A percentile compares a stretch with the other conserved stretches of the same genome.
These are phyloP conservation scores for Cyprinodon brontotheroides DNA, from an alignment of 2,113 vertebrate genomes.

Conservation along the genomic window DNA sequence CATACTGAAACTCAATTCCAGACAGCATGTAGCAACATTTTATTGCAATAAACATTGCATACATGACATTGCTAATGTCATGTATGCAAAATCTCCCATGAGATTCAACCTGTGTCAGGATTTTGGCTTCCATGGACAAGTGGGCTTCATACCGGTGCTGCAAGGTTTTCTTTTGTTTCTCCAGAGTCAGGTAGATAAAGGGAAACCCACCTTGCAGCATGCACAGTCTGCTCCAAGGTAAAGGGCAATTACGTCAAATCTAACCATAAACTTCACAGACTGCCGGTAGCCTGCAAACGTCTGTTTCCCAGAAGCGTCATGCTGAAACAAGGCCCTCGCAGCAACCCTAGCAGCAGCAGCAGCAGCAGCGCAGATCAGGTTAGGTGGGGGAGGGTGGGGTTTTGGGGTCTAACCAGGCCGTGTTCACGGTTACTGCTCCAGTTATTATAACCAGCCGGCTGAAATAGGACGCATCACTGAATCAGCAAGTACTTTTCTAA, in stretches of 20 bases:
- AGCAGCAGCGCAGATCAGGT: constrained; percentile 2
- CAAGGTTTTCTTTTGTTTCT: constrained; percentile 39
- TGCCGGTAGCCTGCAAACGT: constrained; percentile 18
- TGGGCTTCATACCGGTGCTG: background rate
- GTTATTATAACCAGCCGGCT: constrained; percentile 1
- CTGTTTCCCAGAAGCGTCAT: constrained; percentile 67
- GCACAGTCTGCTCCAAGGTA: constrained; percentile 11
- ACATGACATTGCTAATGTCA: background rate
- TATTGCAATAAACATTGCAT: background rate
- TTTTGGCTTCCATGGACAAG: background rate
- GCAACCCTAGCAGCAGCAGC: constrained; percentile 12
- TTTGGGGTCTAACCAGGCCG: constrained; percentile 62
- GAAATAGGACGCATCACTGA: constrained; percentile 41
- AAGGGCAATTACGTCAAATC: constrained; percentile 40
- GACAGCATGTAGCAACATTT: background rate
- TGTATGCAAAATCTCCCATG: background rate
- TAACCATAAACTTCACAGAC: constrained; percentile 47
- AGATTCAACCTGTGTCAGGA: background rate
- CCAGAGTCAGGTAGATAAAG: constrained; percentile 11
- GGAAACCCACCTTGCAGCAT: constrained; percentile 32
- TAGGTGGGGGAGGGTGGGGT: constrained; percentile 43
- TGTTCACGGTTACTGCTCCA: constrained; percentile 24
- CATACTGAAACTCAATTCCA: background rate
- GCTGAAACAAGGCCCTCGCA: constrained; percentile 32
- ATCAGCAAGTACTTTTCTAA: constrained; percentile 30